These are phyloP conservation scores for Noctua janthina DNA, from an alignment of 2,888 invertebrate species.

Conservation along the genomic window DNA sequence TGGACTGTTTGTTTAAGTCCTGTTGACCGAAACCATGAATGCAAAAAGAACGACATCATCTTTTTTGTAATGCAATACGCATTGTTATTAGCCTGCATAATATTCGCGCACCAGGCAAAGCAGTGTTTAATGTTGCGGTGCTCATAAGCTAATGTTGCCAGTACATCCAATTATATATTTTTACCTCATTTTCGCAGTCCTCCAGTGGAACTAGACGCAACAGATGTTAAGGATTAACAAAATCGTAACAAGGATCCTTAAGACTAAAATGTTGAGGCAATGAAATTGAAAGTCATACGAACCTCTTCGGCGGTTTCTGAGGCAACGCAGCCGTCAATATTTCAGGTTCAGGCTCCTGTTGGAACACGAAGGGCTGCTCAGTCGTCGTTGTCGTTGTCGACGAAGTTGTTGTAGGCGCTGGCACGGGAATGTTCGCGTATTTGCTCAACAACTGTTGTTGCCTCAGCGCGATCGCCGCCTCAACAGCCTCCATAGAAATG, in stretches of 20 bases:
- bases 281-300: slow-evolving; percentile 31
- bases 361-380: slow-evolving; percentile 77
- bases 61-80: background rate
- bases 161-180: background rate
- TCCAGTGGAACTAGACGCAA: slow-evolving; percentile 44
- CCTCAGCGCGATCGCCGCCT: slow-evolving; percentile 93
- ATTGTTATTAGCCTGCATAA: background rate
- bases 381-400: slow-evolving; percentile 83
- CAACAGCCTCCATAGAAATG: slow-evolving; percentile 94
- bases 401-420: slow-evolving; percentile 87
- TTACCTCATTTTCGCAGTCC: slow-evolving; percentile 33
- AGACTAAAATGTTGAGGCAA: background rate
- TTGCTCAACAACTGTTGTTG: slow-evolving; percentile 93
- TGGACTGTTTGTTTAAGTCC: background rate
- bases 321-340: slow-evolving; percentile 78
- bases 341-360: slow-evolving; percentile 84
- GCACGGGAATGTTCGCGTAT: slow-evolving; percentile 86
- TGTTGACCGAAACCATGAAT: background rate
- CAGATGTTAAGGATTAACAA: slow-evolving; percentile 29
- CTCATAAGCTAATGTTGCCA: slow-evolving; percentile 13
- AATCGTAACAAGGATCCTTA: background rate
- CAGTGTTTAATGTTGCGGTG: slow-evolving; percentile 12
- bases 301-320: slow-evolving; percentile 86
- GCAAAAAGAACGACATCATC: background rate
- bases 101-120: slow-evolving; percentile 6